Conservation (phyloP, 2,888 invertebrate species). For the Ethmia dodecea region DNA sequence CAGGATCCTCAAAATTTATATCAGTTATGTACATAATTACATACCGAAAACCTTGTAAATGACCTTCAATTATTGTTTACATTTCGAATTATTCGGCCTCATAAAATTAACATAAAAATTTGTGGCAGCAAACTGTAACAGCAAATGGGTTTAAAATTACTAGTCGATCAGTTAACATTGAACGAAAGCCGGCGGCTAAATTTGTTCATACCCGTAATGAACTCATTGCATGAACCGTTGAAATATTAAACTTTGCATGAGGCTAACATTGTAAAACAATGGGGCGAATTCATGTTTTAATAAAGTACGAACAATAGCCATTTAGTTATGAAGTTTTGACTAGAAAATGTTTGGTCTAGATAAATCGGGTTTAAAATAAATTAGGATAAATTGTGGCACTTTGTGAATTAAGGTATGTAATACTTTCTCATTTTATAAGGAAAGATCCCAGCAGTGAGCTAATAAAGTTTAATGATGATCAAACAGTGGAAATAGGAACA, state of each 20-base stretch:
- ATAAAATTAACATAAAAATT: constrained; percentile 33
- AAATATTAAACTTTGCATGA: constrained; percentile 23
- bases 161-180: constrained; percentile 45
- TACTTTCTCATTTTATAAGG: too few relatives aligned
- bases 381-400: too few relatives aligned
- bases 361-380: too few relatives aligned
- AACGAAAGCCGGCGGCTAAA: constrained; percentile 40
- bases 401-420: too few relatives aligned
- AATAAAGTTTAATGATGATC: too few relatives aligned
- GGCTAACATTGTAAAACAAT: constrained; percentile 16
- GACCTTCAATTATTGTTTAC: constrained; percentile 27
- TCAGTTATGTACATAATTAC: too few relatives aligned
- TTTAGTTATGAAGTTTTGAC: constrained; percentile 1
- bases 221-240: constrained; percentile 40
- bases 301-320: constrained; percentile 3
- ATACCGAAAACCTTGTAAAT: constrained; percentile 25
- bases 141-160: constrained; percentile 45
- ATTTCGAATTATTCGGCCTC: constrained; percentile 28
- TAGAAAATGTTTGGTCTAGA: constrained; percentile 1
- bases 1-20: too few relatives aligned
- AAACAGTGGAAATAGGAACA: too few relatives aligned
- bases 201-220: constrained; percentile 38
- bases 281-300: constrained; percentile 4
- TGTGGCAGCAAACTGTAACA: constrained; percentile 13
- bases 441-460: too few relatives aligned